phyloP scores from a whole-genome alignment of 1,140 invertebrate genomes.

The Aethina tumida region DNA sequence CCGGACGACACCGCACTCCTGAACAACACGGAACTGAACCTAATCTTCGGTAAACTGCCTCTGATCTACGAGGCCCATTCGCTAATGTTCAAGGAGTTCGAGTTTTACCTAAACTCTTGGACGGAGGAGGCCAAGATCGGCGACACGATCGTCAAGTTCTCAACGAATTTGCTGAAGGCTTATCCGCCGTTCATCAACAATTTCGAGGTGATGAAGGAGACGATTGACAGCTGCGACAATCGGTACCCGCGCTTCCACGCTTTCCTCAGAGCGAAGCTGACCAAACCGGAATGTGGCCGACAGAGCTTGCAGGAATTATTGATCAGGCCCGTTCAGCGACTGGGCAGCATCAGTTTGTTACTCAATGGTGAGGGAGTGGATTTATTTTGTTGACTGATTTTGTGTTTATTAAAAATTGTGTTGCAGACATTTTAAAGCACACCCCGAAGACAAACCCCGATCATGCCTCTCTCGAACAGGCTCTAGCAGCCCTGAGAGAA shows the following conservation, averaged over 20 bases:
- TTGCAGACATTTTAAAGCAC: slow-evolving; percentile 84
- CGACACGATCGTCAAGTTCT: slow-evolving; percentile 76
- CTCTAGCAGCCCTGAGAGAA: slow-evolving; percentile 78
- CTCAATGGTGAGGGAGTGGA: slow-evolving; percentile 63
- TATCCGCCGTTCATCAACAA: slow-evolving; percentile 98
- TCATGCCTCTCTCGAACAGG: slow-evolving; percentile 71
- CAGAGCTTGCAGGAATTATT: slow-evolving; percentile 90
- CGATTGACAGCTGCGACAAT: slow-evolving; percentile 79
- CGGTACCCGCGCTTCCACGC: slow-evolving; percentile 93
- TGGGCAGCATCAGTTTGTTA: slow-evolving; percentile 90
- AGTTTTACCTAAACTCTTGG: slow-evolving; percentile 57
- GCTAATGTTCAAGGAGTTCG: slow-evolving; percentile 70
- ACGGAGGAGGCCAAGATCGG: slow-evolving; percentile 67
- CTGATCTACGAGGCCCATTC: slow-evolving; percentile 89
- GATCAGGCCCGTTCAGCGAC: slow-evolving; percentile 91
- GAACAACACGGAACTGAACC: slow-evolving; percentile 86
- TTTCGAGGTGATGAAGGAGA: slow-evolving; percentile 93
- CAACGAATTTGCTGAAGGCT: slow-evolving; percentile 72
- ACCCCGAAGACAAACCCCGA: slow-evolving; percentile 80
- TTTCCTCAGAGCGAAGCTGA: slow-evolving; percentile 92
- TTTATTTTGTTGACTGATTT: slow-evolving; percentile 1
- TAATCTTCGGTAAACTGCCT: slow-evolving; percentile 92
- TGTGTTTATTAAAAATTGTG: slow-evolving; percentile 9
- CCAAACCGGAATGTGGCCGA: slow-evolving; percentile 86
- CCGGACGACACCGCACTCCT: slow-evolving; percentile 67